phyloP scores from a whole-genome alignment of 2,888 invertebrate genomes.

The Pasiphila rectangulata region DNA sequence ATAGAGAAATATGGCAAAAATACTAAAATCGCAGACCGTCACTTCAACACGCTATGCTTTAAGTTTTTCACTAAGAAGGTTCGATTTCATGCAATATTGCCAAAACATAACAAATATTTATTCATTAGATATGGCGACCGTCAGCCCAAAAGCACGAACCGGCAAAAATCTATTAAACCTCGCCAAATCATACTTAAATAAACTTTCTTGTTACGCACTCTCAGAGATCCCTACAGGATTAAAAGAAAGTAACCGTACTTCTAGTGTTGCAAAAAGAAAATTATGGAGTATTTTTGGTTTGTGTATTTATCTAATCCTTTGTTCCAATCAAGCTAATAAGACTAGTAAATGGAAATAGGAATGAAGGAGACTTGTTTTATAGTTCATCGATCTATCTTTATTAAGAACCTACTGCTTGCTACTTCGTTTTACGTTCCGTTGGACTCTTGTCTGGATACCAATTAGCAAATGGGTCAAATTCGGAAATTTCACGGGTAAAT shows the following conservation, averaged over 20 bases:
- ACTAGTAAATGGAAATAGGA: slow-evolving; percentile 26
- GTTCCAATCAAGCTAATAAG: slow-evolving; percentile 24
- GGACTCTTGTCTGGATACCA: too few relatives aligned
- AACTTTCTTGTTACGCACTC: background rate
- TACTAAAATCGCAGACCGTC: too few relatives aligned
- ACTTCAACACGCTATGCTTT: too few relatives aligned
- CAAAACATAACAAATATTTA: too few relatives aligned
- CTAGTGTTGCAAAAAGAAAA: slow-evolving; percentile 2
- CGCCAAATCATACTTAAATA: too few relatives aligned
- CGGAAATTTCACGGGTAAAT: too few relatives aligned
- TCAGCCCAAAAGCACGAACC: too few relatives aligned
- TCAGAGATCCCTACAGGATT: background rate
- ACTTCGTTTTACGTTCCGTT: background rate
- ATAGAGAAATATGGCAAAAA: too few relatives aligned
- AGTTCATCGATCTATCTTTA: background rate
- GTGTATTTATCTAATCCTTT: background rate
- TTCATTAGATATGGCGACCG: too few relatives aligned
- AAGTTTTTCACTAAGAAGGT: too few relatives aligned
- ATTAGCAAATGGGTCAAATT: background rate
- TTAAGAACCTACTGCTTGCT: background rate
- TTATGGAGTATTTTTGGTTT: slow-evolving; percentile 2
- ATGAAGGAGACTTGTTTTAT: background rate
- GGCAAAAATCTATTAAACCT: background rate
- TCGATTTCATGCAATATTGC: too few relatives aligned
- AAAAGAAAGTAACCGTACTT: background rate